These are phyloP conservation scores for Drosophila infuscata DNA, from an alignment of 2,888 invertebrate species.

Conservation along the genomic window DNA sequence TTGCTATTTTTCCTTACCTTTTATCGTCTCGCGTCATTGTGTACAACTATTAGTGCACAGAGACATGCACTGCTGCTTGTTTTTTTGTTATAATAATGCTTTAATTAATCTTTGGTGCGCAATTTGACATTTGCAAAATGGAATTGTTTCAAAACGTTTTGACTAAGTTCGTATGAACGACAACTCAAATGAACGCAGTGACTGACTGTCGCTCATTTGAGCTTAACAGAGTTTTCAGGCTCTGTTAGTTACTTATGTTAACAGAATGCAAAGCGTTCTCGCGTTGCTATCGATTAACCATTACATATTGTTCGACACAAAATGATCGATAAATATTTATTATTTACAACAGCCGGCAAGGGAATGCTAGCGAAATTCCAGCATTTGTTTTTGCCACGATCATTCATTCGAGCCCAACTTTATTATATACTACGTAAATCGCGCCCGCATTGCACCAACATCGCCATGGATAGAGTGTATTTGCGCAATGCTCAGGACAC, in stretches of 20 bases:
- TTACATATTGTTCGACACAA: neutral
- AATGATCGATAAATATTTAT: neutral
- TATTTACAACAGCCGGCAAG: constrained; percentile 30
- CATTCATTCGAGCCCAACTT: constrained; percentile 6
- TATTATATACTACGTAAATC: constrained; percentile 2
- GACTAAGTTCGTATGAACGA: constrained; percentile 4
- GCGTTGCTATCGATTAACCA: neutral
- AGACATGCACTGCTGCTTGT: constrained; percentile 6
- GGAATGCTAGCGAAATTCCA: constrained; percentile 36
- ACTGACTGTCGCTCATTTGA: constrained; percentile 2
- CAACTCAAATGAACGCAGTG: neutral
- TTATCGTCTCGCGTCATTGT: constrained; percentile 59
- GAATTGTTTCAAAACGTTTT: constrained; percentile 27
- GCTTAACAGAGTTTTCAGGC: neutral
- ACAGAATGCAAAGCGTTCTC: neutral
- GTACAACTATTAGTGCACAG: constrained; percentile 3
- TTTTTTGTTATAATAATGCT: constrained; percentile 4
- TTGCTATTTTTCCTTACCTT: constrained; percentile 37
- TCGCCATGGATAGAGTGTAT: constrained; percentile 87
- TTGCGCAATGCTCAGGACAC: constrained; percentile 86
- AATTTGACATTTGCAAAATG: constrained; percentile 23
- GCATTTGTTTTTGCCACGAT: constrained; percentile 15
- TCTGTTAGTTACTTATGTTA: constrained; percentile 4
- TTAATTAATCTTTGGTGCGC: constrained; percentile 25
- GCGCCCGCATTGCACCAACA: constrained; percentile 40